Evolutionary conservation across 2,888 invertebrate species (phyloP).

Genomic region (Apotomis betuletana): DNA sequence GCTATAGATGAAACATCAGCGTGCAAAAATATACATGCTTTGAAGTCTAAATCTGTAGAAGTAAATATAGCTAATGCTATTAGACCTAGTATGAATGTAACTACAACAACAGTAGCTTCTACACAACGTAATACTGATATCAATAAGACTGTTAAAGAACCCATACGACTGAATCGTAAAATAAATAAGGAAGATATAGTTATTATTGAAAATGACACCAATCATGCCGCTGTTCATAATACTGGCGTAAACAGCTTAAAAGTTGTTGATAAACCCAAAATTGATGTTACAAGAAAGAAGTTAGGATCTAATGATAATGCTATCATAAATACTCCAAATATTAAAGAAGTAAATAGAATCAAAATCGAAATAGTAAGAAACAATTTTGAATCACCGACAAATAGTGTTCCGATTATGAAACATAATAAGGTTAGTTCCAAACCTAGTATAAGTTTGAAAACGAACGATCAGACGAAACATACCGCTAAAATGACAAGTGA

Average conservation of each 20-base stretch:
- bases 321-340: not conserved
- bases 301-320: not conserved
- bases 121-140: not conserved
- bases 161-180: slow-evolving; percentile 57
- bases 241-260: not conserved
- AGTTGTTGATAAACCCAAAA: not conserved
- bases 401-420: not conserved
- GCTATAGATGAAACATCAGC: slow-evolving; percentile 24
- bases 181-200: slow-evolving; percentile 70
- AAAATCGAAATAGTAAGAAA: slow-evolving; percentile 10
- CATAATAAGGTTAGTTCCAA: not conserved
- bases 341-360: slow-evolving; percentile 7
- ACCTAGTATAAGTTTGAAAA: not conserved
- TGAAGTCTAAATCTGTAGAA: slow-evolving; percentile 9
- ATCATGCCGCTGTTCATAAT: slow-evolving; percentile 5
- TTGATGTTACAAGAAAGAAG: not conserved
- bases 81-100: slow-evolving; percentile 3
- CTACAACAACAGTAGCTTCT: not conserved
- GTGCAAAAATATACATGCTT: not conserved
- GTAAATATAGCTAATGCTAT: slow-evolving; percentile 36
- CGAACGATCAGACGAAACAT: slow-evolving; percentile 1
- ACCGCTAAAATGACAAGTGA: slow-evolving; percentile 1
- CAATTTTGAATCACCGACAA: not conserved
- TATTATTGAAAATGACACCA: slow-evolving; percentile 47
- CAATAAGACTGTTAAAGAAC: slow-evolving; percentile 43